Base-by-base conservation (phyloP, 2,797 vertebrate genomes). In the Paguma larvata region DNA sequence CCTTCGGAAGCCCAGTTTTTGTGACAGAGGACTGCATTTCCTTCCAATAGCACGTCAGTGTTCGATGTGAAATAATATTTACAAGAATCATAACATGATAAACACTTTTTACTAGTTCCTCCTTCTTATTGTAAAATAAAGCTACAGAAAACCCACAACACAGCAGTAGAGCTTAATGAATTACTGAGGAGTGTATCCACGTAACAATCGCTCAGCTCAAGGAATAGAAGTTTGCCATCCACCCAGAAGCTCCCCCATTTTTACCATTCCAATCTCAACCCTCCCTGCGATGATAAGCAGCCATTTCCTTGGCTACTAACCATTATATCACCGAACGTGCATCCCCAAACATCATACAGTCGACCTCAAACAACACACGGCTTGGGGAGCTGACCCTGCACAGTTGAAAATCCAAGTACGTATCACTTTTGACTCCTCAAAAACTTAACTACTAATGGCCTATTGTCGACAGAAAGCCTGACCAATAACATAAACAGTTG, bases 71-170 rank as follows among this genome's bases (percentile, higher is more conserved):
- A 88, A 80, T 85, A 86, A 86, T 78, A 80, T 25, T 63, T 48
- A 84, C 27, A 30, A 88, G 56, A 85, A 51, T 90, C 75, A 87
- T 68, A 79, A 38, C 73, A 80, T 27, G 62, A 41, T 67, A 80
- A 96, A 86, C 25, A 53, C 11, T 41, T 94, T 63, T 79, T 56
- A 78, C 75, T 53, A 56, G 41, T 72, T 25, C 11, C 72, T 3
- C 19, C 53, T 94, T 92, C 34, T 82, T 90, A 72, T 27, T 48
- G 19, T 86, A 77, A 96, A 92, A 96, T 79, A 89, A 94, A 91
- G 25, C 63, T 63, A 46, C n/a, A 75, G 53, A n/a, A 94, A 89
- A 62, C 16, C 27, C 44, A 93, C 82, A 63, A 62, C 68, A 53
- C 59, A 46, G 51, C 65, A 34, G 25, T 16, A 77, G 3, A 30